Conservation (phyloP, 1,140 invertebrate genomes). For the Pogonus chalceus region DNA sequence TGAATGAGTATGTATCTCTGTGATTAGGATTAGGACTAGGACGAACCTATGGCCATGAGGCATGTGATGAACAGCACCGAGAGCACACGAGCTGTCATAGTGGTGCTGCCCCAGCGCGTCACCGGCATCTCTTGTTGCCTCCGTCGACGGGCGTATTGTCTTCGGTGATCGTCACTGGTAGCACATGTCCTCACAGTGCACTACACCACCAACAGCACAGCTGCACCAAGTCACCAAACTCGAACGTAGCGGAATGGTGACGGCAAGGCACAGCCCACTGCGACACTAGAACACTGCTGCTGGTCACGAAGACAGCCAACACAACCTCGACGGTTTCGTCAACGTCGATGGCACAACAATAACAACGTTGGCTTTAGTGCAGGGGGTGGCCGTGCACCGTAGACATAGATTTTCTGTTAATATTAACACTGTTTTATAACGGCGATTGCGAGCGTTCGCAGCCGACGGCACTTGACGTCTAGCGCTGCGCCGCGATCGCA, state of each 20-base stretch:
- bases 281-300: too few relatives aligned
- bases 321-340: too few relatives aligned
- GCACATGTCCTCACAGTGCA: neutral
- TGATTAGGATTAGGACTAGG: neutral
- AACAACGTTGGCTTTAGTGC: too few relatives aligned
- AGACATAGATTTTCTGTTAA: neutral
- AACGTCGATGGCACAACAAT: too few relatives aligned
- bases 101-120: neutral
- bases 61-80: conserved; percentile 23
- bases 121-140: neutral
- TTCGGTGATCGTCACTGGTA: neutral
- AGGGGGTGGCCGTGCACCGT: too few relatives aligned
- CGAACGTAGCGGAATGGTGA: too few relatives aligned
- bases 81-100: conserved; percentile 17
- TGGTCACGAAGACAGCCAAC: too few relatives aligned
- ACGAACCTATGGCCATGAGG: conserved; percentile 28
- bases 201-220: neutral
- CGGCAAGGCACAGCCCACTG: too few relatives aligned
- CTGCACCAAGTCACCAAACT: too few relatives aligned
- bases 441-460: neutral
- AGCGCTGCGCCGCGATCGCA: neutral
- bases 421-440: neutral
- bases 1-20: neutral
- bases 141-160: neutral
- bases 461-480: neutral